phyloP scores from a whole-genome alignment of 2,888 invertebrate genomes.

The Mechanitis messenoides region DNA sequence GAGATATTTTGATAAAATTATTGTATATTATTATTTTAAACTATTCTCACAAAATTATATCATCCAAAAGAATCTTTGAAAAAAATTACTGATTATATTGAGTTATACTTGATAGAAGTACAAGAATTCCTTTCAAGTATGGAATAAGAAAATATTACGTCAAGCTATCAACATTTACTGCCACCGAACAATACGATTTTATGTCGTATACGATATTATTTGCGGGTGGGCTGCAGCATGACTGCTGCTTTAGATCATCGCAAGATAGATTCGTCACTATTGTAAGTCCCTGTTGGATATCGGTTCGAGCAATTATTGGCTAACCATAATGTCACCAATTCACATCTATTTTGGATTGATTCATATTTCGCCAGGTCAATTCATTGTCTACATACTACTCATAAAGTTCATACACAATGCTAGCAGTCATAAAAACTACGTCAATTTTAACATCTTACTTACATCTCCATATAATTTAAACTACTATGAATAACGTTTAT shows the following conservation, averaged over 20 bases:
- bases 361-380: slow-evolving; percentile 4
- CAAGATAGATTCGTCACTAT: slow-evolving; percentile 58
- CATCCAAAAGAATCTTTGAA: too few relatives aligned
- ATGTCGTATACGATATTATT: slow-evolving; percentile 45
- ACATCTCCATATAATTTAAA: too few relatives aligned
- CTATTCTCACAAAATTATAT: too few relatives aligned
- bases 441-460: too few relatives aligned
- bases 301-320: slow-evolving; percentile 33
- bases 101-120: too few relatives aligned
- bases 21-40: too few relatives aligned
- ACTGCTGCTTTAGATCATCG: slow-evolving; percentile 42
- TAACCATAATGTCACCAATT: slow-evolving; percentile 32
- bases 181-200: slow-evolving; percentile 48
- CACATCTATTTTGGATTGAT: slow-evolving; percentile 26
- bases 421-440: too few relatives aligned
- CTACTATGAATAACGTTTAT: too few relatives aligned
- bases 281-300: slow-evolving; percentile 44
- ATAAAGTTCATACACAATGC: background rate
- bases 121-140: background rate
- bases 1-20: too few relatives aligned
- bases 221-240: slow-evolving; percentile 59
- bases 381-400: background rate
- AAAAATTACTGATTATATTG: too few relatives aligned
- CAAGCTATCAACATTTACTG: slow-evolving; percentile 47
- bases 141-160: slow-evolving; percentile 32